Percentiles rank a stretch among this genome's conserved stretches.
Conservation (phyloP, 1,140 invertebrate genomes). For the Temnothorax nylanderi region DNA sequence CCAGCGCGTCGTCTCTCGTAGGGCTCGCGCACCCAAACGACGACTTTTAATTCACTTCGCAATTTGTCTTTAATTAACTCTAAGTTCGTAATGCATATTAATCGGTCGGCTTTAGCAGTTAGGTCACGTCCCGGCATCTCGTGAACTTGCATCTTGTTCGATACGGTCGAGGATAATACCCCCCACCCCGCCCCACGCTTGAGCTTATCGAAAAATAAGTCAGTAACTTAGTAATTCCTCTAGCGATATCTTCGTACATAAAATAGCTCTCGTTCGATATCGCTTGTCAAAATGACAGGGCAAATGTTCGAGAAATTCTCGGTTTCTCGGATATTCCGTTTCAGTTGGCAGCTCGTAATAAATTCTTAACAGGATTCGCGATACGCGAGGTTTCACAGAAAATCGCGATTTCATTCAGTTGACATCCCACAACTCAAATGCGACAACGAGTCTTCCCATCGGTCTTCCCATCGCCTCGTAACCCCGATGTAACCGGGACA, state of each 20-base stretch:
- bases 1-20: not conserved
- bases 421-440: conserved; percentile 8
- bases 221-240: not conserved
- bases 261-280: not conserved
- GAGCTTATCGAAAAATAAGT: not conserved
- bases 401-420: not conserved
- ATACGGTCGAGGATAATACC: not conserved
- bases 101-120: conserved; percentile 28
- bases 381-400: not conserved
- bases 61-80: conserved; percentile 61
- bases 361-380: not conserved
- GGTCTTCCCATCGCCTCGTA: not conserved
- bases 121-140: conserved; percentile 14
- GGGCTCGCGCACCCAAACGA: conserved; percentile 36
- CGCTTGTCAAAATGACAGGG: too few species aligned
- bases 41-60: conserved; percentile 60
- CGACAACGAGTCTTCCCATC: not conserved
- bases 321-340: not conserved
- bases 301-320: not conserved
- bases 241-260: not conserved
- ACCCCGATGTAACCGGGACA: not conserved
- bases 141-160: conserved; percentile 7
- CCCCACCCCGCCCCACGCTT: too few species aligned
- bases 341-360: not conserved
- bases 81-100: conserved; percentile 58